Evolutionary conservation across 2,888 invertebrate species (phyloP).

Genomic region (Diaperis boleti): DNA sequence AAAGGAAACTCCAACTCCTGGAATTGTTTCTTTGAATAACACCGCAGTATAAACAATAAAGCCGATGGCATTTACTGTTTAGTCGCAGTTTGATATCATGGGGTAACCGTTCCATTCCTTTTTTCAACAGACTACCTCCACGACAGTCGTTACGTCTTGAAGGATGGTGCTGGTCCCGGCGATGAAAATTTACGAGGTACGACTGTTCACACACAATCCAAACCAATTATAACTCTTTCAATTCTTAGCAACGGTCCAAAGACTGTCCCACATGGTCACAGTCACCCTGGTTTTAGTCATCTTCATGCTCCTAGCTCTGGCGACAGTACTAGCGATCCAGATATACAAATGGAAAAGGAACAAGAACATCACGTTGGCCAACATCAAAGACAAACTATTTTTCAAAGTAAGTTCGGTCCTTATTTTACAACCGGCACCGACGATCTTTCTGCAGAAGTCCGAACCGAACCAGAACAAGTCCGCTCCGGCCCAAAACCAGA

Average conservation of each 20-base stretch:
- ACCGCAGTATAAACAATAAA: no score
- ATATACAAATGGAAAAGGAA: conserved; percentile 61
- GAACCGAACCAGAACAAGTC: conserved; percentile 45
- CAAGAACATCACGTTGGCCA: conserved; percentile 60
- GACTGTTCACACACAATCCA: background rate
- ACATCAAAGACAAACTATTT: conserved; percentile 57
- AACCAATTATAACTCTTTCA: no score
- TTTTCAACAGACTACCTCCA: conserved; percentile 62
- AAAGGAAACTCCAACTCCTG: no score
- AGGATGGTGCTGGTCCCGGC: conserved; percentile 43
- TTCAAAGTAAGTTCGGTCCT: conserved; percentile 48
- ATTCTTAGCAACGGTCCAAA: conserved; percentile 58
- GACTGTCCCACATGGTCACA: conserved; percentile 56
- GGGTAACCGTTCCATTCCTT: no score
- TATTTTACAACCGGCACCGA: background rate
- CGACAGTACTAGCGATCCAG: conserved; percentile 53
- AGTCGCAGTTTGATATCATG: no score
- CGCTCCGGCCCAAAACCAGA: conserved; percentile 29
- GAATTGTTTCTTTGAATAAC: no score
- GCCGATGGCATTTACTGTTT: no score
- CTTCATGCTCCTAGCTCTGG: conserved; percentile 56
- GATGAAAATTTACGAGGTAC: conserved; percentile 55
- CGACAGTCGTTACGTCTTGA: conserved; percentile 56
- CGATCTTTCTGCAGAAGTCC: conserved; percentile 45
- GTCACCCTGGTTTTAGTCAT: conserved; percentile 57